Evolutionary conservation across 2,797 vertebrate genomes (phyloP).

Genomic region (Botia kubotai): DNA sequence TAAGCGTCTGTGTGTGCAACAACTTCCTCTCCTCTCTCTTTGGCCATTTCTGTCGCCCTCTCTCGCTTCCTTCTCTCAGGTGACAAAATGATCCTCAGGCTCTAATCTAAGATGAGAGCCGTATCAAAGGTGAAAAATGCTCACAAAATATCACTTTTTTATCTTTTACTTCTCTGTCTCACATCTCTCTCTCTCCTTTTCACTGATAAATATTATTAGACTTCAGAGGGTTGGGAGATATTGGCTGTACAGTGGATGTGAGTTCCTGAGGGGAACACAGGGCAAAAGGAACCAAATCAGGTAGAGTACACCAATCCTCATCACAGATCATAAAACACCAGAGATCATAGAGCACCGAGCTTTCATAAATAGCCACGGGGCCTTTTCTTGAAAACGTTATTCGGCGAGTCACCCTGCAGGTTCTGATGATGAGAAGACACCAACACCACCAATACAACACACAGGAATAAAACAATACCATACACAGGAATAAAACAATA

Average conservation of each 20-base stretch:
- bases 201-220: slow-evolving; percentile 49
- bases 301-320: slow-evolving; percentile 51
- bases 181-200: slow-evolving; percentile 19
- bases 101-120: slow-evolving; percentile 53
- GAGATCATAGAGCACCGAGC: slow-evolving; percentile 27
- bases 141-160: slow-evolving; percentile 49
- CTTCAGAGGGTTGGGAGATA: slow-evolving; percentile 68
- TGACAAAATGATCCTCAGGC: slow-evolving; percentile 51
- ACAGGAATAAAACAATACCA: neutral
- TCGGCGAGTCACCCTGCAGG: slow-evolving; percentile 52
- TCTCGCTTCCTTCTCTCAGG: slow-evolving; percentile 34
- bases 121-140: slow-evolving; percentile 53
- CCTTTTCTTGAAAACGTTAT: slow-evolving; percentile 14
- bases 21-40: neutral
- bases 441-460: slow-evolving; percentile 1
- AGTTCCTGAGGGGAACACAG: slow-evolving; percentile 54
- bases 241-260: slow-evolving; percentile 56
- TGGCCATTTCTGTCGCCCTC: neutral
- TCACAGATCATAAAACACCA: slow-evolving; percentile 53
- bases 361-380: slow-evolving; percentile 38
- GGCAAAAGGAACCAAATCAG: slow-evolving; percentile 63
- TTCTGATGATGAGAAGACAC: slow-evolving; percentile 16
- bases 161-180: slow-evolving; percentile 12
- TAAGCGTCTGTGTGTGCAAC: slow-evolving; percentile 3
- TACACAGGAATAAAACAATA: neutral